Base-by-base conservation (phyloP, 2,797 vertebrate genomes). In the Phoeniculus purpureus region DNA sequence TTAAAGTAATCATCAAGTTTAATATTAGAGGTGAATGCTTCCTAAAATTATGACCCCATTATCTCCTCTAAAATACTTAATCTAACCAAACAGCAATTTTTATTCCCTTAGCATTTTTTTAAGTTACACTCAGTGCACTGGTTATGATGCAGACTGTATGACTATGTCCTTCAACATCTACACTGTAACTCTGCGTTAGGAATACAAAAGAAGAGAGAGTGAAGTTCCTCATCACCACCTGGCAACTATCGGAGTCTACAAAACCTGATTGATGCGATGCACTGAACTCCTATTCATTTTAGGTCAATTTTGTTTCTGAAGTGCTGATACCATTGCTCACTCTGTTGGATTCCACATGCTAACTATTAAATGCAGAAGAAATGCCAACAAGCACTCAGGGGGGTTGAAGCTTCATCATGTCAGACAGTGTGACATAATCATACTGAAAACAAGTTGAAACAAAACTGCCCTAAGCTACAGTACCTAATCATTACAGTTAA, bases 391-490 rank as follows among this genome's bases (percentile, higher is more conserved):
- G 20, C 12, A n/a, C 31, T 50, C 3, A 0, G 3, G 11, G 19
- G 17, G 4, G 26, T 12, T 71, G 67, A 87, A 75, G 50, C 20
- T 80, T 9, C 51, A 31, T 51, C 61, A 45, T 60, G 64, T 51
- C 40, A 74, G 26, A 55, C 16, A 19, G 51, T 23, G 48, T 58
- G 68, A 83, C 14, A 58, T 1, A 1, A 77, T n/a, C 7, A 23
- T 65, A n/a, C 14, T 87, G 62, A 62, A 91, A 89, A 58, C 8
- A 80, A 82, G 51, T 18, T 70, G 45, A 87, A 95, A 76, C 12
- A 90, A 71, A 79, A 51, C 51, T 40, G 15, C 51, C 58, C 34
- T 68, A 65, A 85, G 26, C n/a, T 82, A 47, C 23, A 15, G 12
- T 23, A 84, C 3, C n/a, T 37, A 34, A 77, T 54, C 61, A 48